Conservation (phyloP, 2,888 invertebrate genomes). For the Leptinotarsa juncta region DNA sequence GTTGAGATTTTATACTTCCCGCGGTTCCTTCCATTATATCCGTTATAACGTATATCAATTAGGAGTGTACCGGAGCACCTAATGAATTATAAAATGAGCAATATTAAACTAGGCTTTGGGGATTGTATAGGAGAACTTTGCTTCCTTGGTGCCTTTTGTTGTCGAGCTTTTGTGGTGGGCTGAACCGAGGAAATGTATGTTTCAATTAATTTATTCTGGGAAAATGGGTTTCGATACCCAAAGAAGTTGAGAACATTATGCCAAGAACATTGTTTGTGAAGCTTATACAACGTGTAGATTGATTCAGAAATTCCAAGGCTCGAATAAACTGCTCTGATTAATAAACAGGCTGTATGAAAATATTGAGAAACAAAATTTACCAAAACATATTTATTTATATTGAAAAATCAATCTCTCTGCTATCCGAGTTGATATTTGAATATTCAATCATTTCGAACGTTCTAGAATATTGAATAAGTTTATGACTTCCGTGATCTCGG, state of each 20-base stretch:
- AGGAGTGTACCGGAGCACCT: not conserved
- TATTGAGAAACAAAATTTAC: not conserved
- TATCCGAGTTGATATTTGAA: no score
- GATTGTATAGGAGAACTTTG: conserved; percentile 8
- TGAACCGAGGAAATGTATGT: conserved; percentile 8
- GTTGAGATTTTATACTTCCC: conserved; percentile 26
- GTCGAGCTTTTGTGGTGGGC: conserved; percentile 12
- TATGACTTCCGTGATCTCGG: no score
- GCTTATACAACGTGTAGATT: conserved; percentile 1
- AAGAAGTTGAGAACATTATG: not conserved
- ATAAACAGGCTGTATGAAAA: not conserved
- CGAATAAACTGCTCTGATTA: not conserved
- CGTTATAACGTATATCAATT: conserved; percentile 19
- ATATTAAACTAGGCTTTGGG: conserved; percentile 11
- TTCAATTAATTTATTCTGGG: conserved; percentile 22
- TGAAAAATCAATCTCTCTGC: no score
- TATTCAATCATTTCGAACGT: no score
- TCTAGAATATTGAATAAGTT: no score
- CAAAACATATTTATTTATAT: no score
- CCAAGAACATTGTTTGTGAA: conserved; percentile 9
- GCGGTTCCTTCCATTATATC: conserved; percentile 7
- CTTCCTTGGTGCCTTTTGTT: conserved; percentile 19
- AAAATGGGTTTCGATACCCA: not conserved
- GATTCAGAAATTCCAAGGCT: not conserved
- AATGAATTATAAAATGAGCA: conserved; percentile 20